phyloP scores from a whole-genome alignment of 2,113 vertebrate genomes.

The Eurystomus gularis region DNA sequence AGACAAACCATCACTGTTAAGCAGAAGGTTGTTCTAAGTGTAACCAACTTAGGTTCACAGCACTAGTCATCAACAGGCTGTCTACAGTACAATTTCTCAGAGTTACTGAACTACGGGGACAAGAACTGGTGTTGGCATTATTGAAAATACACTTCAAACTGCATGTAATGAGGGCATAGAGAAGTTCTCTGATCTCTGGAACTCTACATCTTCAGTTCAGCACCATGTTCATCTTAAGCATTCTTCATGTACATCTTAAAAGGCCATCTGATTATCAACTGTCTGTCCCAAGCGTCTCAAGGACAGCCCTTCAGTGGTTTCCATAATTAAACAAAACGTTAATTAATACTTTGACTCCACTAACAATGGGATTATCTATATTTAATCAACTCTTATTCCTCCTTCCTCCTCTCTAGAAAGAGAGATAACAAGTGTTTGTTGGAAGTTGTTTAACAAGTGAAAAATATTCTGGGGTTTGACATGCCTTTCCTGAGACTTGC shows the following conservation, averaged over 20 bases:
- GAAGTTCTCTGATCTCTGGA: not conserved
- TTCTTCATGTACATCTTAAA: not conserved
- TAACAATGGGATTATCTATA: not conserved
- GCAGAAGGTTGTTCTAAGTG: not conserved
- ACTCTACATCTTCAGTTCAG: not conserved
- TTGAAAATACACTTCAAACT: not conserved
- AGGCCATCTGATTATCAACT: not conserved
- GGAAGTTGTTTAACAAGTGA: not conserved
- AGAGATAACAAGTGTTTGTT: no score
- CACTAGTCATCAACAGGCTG: not conserved
- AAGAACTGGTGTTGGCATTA: not conserved
- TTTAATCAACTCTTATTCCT: not conserved
- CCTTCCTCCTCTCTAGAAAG: not conserved
- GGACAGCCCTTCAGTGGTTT: not conserved
- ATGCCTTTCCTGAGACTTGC: not conserved
- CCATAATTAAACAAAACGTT: not conserved
- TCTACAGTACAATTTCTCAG: not conserved
- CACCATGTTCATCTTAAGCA: not conserved
- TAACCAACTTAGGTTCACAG: not conserved
- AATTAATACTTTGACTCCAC: not conserved
- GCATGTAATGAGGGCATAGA: not conserved
- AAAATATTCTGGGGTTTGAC: not conserved
- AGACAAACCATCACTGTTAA: not conserved
- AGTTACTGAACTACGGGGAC: not conserved
- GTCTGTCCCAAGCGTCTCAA: not conserved